These are phyloP conservation scores for Gonocerus acuteangulatus DNA, from an alignment of 2,888 invertebrate genomes.

Conservation along the genomic window DNA sequence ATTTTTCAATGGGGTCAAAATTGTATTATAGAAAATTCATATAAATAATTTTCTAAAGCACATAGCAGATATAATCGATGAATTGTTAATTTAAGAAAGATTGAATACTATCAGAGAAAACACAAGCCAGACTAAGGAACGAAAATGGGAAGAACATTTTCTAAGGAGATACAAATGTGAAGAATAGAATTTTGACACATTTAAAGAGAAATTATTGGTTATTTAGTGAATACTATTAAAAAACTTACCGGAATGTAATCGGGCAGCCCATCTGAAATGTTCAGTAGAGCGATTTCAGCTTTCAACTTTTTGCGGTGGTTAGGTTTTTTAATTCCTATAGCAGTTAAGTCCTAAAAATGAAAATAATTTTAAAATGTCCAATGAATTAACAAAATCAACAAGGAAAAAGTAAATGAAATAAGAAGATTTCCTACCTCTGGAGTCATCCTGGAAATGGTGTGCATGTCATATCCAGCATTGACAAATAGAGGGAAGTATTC, in stretches of 20 bases:
- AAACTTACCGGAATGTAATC: constrained; percentile 80
- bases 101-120: too few relatives aligned
- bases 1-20: too few relatives aligned
- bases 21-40: too few relatives aligned
- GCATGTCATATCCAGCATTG: constrained; percentile 93
- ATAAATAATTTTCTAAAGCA: too few relatives aligned
- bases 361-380: constrained; percentile 13
- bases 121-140: too few relatives aligned
- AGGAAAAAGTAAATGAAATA: not conserved
- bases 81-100: too few relatives aligned
- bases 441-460: constrained; percentile 97
- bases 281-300: constrained; percentile 89
- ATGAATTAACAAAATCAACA: not conserved
- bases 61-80: too few relatives aligned
- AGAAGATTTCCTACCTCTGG: constrained; percentile 61
- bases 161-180: too few relatives aligned
- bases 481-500: constrained; percentile 90
- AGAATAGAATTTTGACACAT: too few relatives aligned
- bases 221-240: too few relatives aligned
- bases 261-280: constrained; percentile 88
- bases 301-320: constrained; percentile 93
- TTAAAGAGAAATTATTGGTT: too few relatives aligned
- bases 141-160: too few relatives aligned
- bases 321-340: constrained; percentile 85
- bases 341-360: constrained; percentile 50